These are phyloP conservation scores for Alexandromys fortis DNA, from an alignment of 2,113 vertebrate genomes.

Conservation along the genomic window DNA sequence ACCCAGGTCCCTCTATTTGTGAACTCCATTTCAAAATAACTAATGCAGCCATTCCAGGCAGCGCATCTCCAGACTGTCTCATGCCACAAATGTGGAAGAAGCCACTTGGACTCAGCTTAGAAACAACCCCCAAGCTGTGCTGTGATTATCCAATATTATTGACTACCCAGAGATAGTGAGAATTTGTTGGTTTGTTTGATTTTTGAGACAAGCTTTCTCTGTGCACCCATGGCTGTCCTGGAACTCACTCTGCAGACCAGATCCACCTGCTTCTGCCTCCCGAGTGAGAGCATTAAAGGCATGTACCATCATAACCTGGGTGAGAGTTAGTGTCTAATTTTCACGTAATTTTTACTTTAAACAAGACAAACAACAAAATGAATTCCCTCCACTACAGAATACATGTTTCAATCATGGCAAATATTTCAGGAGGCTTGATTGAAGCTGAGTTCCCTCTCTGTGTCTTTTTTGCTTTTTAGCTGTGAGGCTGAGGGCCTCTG, in stretches of 20 bases:
- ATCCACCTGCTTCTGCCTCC: neutral
- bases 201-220: neutral
- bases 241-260: neutral
- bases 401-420: neutral
- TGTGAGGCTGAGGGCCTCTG: neutral
- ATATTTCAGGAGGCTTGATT: conserved; percentile 16
- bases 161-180: neutral
- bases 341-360: conserved; percentile 39
- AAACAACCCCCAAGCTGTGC: neutral
- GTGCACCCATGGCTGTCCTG: neutral
- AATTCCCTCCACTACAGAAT: neutral
- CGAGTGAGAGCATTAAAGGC: neutral
- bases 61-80: conserved; percentile 31
- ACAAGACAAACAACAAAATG: neutral
- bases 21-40: conserved; percentile 21
- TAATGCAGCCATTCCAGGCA: neutral
- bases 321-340: conserved; percentile 50
- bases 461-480: neutral
- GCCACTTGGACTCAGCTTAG: conserved; percentile 4
- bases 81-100: neutral
- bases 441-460: conserved; percentile 5
- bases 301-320: too few species aligned
- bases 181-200: neutral
- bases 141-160: neutral
- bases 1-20: neutral